Base-by-base conservation (phyloP, 2,888 invertebrate species). In the Drosophila mimetica region DNA sequence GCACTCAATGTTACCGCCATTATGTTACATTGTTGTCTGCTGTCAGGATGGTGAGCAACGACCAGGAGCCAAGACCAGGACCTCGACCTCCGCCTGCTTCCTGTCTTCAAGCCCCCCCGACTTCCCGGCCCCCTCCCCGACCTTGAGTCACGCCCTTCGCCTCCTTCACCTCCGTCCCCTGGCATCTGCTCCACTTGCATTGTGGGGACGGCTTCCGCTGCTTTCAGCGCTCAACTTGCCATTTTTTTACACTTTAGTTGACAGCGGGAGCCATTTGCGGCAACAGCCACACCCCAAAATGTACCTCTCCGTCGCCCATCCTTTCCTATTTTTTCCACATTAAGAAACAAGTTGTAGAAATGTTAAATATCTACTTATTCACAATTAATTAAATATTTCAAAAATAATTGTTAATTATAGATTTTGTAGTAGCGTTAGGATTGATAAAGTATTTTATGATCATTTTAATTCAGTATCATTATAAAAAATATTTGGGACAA, bases 1-100 rank as follows among this genome's bases (percentile, higher is more conserved):
- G 79, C 89, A 89, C 88, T 88, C 88, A 85, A 82, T 88, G 76
- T 80, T 78, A 77, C 75, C 82, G 75, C 78, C 80, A 79, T 83
- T 87, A 81, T 79, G 79, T 75, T 75, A 85, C 85, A 85, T 79
- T 87, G 84, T 82, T 82, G 77, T 78, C 71, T 73, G 64, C 47
- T 48, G 46, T 58, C 57, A 74, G 48, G 37, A 50, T 46, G 46
- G 59, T 59, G 60, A 61, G 60, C 59, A 61, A 61, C 60, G 60
- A 61, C 60, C 60, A 57, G 36, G 59, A 60, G 57, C 46, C 47
- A 52, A 55, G 58, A 55, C 59, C 60, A 53, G 39, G 74, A 67
- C 63, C 73, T 71, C 73, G 73, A 73, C 65, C 66, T 55, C 72
- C 48, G 50, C 46, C 44, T 41, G 13, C 69, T 65, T 54, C 54